A percentile compares a stretch with the other conserved stretches of the same genome.
phyloP scores from a whole-genome alignment of 2,797 vertebrate species.

The Oceanodroma leucorhoa region DNA sequence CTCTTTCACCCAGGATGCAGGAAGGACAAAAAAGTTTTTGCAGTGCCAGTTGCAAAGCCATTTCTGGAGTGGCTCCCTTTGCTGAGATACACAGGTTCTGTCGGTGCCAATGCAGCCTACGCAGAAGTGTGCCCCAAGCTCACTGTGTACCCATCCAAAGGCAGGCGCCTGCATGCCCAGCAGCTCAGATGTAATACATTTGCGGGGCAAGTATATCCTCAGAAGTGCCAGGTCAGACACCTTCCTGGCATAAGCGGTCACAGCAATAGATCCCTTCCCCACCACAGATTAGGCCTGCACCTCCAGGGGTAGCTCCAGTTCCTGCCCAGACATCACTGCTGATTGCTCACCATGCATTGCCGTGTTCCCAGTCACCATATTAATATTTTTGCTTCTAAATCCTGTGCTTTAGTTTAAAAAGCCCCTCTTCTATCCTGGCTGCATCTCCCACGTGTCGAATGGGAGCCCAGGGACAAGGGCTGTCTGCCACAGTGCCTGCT shows the following conservation, averaged over 20 bases:
- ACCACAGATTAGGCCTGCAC: not conserved
- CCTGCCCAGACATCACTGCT: not conserved
- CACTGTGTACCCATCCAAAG: not conserved
- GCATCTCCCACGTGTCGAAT: not conserved
- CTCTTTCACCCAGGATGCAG: not conserved
- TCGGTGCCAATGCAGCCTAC: fast-evolving
- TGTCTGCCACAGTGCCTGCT: not conserved
- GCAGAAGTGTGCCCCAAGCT: not conserved
- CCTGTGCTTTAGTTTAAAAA: not conserved
- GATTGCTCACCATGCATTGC: fast-evolving
- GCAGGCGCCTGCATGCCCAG: not conserved
- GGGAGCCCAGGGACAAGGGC: not conserved
- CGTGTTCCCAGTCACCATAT: fast-evolving
- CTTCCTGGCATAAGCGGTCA: not conserved
- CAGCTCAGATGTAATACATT: not conserved
- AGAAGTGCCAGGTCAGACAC: not conserved
- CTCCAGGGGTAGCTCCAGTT: not conserved
- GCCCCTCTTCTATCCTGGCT: not conserved
- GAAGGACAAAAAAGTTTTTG: not conserved
- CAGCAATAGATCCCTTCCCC: not conserved
- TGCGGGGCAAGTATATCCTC: not conserved
- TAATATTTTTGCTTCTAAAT: not conserved
- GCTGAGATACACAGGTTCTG: not conserved
- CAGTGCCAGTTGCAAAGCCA: not conserved
- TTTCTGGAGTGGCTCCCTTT: not conserved